Percentiles rank a stretch among this genome's conserved stretches.
These are phyloP conservation scores for Cyclura pinguis DNA, from an alignment of 2,797 vertebrate species.

Conservation along the genomic window DNA sequence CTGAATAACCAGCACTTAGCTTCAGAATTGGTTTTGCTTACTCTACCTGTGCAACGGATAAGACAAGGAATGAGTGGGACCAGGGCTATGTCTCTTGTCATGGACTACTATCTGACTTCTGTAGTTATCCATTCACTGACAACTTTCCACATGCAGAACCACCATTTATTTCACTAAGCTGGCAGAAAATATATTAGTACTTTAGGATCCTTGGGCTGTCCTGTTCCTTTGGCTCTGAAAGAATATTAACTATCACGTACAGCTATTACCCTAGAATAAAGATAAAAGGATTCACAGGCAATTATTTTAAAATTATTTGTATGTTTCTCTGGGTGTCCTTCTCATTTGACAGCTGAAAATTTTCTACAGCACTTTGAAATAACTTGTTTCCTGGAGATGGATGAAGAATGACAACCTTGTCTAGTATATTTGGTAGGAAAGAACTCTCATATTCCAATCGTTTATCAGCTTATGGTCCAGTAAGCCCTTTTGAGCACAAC, in stretches of 20 bases:
- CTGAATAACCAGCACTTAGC: no score
- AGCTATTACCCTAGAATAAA: no score
- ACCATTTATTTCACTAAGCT: background rate
- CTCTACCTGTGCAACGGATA: no score
- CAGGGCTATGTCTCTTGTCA: background rate
- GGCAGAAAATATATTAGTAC: background rate
- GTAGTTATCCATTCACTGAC: background rate
- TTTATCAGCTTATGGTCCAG: background rate
- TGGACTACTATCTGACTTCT: background rate
- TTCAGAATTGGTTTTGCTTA: no score
- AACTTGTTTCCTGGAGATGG: background rate
- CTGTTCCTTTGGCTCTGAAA: background rate
- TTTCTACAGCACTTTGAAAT: background rate
- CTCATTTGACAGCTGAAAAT: background rate
- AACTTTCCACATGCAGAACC: background rate
- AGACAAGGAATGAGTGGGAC: no score
- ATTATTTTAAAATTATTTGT: background rate
- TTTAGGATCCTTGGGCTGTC: background rate
- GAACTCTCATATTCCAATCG: background rate
- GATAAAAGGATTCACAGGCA: background rate
- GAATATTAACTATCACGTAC: background rate
- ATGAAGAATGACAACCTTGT: background rate
- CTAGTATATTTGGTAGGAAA: background rate
- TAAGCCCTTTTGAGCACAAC: background rate
- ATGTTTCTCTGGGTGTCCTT: background rate